Percentiles rank a stretch among this genome's conserved stretches.
phyloP scores from a whole-genome alignment of 2,888 invertebrate species.

The Tetranychus piercei region DNA sequence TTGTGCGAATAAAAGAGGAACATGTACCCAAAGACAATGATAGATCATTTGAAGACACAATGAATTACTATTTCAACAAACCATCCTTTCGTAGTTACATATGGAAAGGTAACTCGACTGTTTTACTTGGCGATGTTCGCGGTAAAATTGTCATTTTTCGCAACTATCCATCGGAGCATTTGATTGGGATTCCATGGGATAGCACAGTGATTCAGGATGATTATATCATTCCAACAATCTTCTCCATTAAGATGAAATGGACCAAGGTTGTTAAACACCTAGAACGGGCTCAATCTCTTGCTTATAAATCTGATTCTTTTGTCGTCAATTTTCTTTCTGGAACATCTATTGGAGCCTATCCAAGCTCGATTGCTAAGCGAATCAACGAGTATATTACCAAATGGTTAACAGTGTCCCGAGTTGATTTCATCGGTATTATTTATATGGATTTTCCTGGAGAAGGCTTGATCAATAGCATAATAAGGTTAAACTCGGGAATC shows the following conservation, averaged over 20 bases:
- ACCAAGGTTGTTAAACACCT: conserved; percentile 12
- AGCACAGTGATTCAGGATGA: conserved; percentile 17
- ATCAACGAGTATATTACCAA: conserved; percentile 11
- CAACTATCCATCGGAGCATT: not conserved
- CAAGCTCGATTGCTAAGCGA: not conserved
- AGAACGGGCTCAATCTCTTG: not conserved
- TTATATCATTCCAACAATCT: conserved; percentile 11
- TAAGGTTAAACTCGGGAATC: conserved; percentile 13
- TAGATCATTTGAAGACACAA: conserved; percentile 9
- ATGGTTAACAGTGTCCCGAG: not conserved
- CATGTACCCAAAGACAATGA: not conserved
- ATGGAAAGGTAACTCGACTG: conserved; percentile 7
- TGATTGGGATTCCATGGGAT: conserved; percentile 10
- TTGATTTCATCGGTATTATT: conserved; percentile 17
- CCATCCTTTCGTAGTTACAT: not conserved
- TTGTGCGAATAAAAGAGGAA: conserved; percentile 15
- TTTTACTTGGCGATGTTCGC: conserved; percentile 14
- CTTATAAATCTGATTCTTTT: not conserved
- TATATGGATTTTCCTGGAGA: conserved; percentile 19
- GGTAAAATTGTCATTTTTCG: conserved; percentile 16
- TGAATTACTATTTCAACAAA: conserved; percentile 2
- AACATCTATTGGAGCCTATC: not conserved
- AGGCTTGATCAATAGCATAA: conserved; percentile 13
- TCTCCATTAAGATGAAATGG: conserved; percentile 12
- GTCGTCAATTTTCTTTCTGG: conserved; percentile 15